A percentile compares a stretch with the other conserved stretches of the same genome.
Evolutionary conservation across 2,113 vertebrate species (phyloP).

Genomic region (Tor tambroides): DNA sequence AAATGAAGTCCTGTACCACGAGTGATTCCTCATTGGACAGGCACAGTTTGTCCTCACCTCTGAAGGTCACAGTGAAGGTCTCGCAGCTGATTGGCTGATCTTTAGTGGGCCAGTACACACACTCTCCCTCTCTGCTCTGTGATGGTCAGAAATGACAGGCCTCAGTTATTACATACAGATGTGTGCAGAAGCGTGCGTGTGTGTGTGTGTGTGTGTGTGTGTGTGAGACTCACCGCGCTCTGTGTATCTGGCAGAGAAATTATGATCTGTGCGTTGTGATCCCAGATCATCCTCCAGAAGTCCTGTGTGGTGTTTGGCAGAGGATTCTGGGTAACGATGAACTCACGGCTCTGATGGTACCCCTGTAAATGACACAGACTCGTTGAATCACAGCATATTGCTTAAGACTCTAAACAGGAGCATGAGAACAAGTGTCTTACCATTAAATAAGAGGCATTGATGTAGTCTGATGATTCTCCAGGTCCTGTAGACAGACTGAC

Average conservation of each 20-base stretch:
- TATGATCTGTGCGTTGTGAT: constrained; percentile 87
- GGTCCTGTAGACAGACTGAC: constrained; percentile 84
- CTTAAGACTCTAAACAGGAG: not conserved
- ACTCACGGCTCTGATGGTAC: constrained; percentile 87
- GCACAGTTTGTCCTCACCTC: constrained; percentile 84
- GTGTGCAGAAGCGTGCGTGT: not conserved
- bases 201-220: not conserved
- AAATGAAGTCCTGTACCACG: constrained; percentile 87
- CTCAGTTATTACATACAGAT: not conserved
- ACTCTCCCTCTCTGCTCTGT: constrained; percentile 78
- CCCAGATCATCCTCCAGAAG: constrained; percentile 98
- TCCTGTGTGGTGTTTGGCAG: constrained; percentile 89
- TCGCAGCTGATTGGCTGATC: constrained; percentile 93
- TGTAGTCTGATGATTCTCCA: constrained; percentile 89
- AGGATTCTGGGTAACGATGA: constrained; percentile 92
- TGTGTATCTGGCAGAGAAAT: constrained; percentile 87
- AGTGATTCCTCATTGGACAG: constrained; percentile 89
- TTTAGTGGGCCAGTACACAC: constrained; percentile 90
- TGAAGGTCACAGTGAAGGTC: constrained; percentile 86
- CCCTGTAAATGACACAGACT: constrained; percentile 74
- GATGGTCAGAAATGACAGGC: constrained; percentile 46
- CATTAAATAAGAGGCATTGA: constrained; percentile 96
- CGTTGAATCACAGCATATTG: not conserved
- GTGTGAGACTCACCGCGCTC: constrained; percentile 76
- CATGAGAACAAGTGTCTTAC: constrained; percentile 72